These are phyloP conservation scores for Petaurus breviceps DNA, from an alignment of 2,113 vertebrate species.

Conservation along the genomic window DNA sequence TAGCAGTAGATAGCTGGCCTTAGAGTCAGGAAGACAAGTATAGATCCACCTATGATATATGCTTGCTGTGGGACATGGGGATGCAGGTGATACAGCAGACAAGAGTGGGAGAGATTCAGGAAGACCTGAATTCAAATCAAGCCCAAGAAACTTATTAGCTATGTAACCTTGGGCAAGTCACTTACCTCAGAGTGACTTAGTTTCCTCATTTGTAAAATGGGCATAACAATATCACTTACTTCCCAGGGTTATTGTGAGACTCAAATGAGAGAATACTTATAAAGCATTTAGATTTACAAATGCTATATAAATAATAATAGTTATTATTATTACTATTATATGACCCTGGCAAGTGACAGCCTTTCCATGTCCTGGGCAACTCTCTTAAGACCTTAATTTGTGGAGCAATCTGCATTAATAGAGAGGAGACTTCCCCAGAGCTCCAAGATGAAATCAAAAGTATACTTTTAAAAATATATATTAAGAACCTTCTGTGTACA, in stretches of 20 bases:
- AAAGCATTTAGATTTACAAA: not conserved
- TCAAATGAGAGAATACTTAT: not conserved
- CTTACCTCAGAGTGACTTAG: not conserved
- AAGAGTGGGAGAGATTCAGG: not conserved
- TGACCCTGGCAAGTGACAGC: not conserved
- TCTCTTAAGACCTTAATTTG: not conserved
- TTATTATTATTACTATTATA: not conserved
- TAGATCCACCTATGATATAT: not conserved
- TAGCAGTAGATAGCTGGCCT: not conserved
- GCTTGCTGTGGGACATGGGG: not conserved
- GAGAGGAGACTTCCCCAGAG: not conserved
- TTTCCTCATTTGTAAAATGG: not conserved
- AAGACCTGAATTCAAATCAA: not conserved
- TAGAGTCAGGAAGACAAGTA: not conserved
- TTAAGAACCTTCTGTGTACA: not conserved
- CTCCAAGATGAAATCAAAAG: not conserved
- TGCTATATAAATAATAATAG: not conserved
- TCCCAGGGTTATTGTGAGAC: not conserved
- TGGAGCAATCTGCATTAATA: not conserved
- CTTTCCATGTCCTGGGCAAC: not conserved
- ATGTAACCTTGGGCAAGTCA: not conserved
- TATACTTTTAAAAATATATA: not conserved
- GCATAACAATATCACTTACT: not conserved
- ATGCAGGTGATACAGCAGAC: not conserved
- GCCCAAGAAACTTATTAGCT: not conserved